Evolutionary conservation across 2,113 vertebrate species (phyloP), one percentile per base, ranked within the genome.

Genomic region (Acanthisitta chloris): DNA sequence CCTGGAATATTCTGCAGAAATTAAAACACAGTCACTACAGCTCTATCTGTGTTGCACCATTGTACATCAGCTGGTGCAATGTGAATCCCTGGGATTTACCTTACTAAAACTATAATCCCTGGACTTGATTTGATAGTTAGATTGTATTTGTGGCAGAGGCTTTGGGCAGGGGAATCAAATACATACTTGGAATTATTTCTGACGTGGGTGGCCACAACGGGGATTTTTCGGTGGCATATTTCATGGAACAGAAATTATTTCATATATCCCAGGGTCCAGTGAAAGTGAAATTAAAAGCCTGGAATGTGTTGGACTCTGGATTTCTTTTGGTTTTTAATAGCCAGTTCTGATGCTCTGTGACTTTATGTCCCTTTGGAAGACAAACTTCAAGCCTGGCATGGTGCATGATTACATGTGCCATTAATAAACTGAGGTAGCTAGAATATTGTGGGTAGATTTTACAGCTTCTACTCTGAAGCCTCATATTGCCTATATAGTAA

Each of bases 111-210:
- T 83, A 85, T 96, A 97, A 97, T 96, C 93, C 76, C 64, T 67
- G 74, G 93, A 94, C 85, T 95, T 94, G 90, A 96, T 96, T 96
- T 93, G 85, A 93, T 93, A 96, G 92, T 95, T 94, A 87, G 95
- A 95, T 96, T 93, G 62, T 96, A 20, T 93, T 88, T 96, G 74
- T 85, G 59, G 71, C 18, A 14, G 79, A 86, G 76, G 92, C 64
- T 96, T 95, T 94, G 86, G 74, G 71, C 59, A 81, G 82, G 93
- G 90, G 92, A 95, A 82, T 96, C 91, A 93, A 81, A 78, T 95
- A 73, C 62, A 90, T 83, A 86, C 85, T 92, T 95, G 82, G 79
- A 96, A 94, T 97, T 96, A 96, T 95, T 96, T 96, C 67, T 96
- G 85, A 94, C 31, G 69, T 88, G 71, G 59, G 51, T 73, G 67